A percentile compares a stretch with the other conserved stretches of the same genome.
Evolutionary conservation across 2,113 vertebrate species (phyloP).

Genomic region (Perca schrenkii): DNA sequence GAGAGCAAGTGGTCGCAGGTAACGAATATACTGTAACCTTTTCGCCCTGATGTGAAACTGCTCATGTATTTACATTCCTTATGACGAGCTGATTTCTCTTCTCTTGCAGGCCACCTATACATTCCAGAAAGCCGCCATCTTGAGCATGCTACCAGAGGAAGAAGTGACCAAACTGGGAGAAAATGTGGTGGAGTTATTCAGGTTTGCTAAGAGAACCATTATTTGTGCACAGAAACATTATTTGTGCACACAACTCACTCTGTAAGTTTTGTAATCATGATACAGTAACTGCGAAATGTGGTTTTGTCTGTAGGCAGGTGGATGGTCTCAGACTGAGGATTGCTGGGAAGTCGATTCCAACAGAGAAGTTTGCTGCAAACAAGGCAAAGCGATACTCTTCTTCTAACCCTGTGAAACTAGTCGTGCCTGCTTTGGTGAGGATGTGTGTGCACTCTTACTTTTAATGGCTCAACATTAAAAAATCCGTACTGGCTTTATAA

Average conservation of each 20-base stretch:
- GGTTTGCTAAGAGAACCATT: conserved; percentile 75
- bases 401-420: conserved; percentile 68
- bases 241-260: too few species aligned
- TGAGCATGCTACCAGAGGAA: conserved; percentile 93
- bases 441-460: neutral
- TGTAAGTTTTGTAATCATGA: neutral
- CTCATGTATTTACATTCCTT: neutral
- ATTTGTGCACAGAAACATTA: too few species aligned
- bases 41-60: neutral
- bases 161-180: conserved; percentile 86
- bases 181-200: conserved; percentile 88
- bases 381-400: conserved; percentile 82
- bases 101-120: conserved; percentile 89
- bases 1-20: conserved; percentile 98
- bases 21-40: conserved; percentile 14
- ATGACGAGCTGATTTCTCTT: neutral
- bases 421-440: conserved; percentile 83
- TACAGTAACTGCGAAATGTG: neutral
- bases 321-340: conserved; percentile 80
- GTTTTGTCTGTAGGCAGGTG: conserved; percentile 78
- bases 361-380: conserved; percentile 85
- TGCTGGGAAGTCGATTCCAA: conserved; percentile 86
- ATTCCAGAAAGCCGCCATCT: conserved; percentile 93
- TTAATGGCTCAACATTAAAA: neutral
- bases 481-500: neutral